Conservation (phyloP, 2,797 vertebrate genomes). For the Sebastes kiyomatsui region DNA sequence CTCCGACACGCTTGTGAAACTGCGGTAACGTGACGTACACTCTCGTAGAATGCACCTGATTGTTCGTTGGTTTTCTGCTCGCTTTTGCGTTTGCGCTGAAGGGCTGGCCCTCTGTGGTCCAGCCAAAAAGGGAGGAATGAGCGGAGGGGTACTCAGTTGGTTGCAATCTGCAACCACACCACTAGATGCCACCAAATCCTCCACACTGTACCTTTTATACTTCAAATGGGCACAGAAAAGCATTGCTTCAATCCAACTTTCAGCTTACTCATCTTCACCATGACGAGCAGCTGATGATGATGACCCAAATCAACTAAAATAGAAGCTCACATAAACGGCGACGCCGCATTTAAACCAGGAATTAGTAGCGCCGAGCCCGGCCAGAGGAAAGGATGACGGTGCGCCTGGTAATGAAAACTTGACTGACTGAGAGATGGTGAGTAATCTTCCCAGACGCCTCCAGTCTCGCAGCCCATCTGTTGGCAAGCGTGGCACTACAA, state of each 20-base stretch:
- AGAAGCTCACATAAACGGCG: background rate
- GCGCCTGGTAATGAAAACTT: slow-evolving; percentile 27
- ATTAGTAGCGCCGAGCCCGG: background rate
- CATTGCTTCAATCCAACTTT: slow-evolving; percentile 6
- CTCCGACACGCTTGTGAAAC: too few relatives aligned
- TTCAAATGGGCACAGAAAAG: background rate
- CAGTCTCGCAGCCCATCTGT: slow-evolving; percentile 81
- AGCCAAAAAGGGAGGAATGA: too few relatives aligned
- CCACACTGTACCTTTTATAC: background rate
- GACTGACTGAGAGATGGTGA: slow-evolving; percentile 56
- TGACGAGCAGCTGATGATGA: slow-evolving; percentile 17
- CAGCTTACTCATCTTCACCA: slow-evolving; percentile 3
- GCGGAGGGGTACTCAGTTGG: too few relatives aligned
- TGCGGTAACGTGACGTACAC: too few relatives aligned
- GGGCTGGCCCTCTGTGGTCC: too few relatives aligned
- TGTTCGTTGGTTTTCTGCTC: too few relatives aligned
- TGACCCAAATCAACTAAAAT: slow-evolving; percentile 26
- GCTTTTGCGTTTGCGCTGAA: too few relatives aligned
- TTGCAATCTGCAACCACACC: too few relatives aligned
- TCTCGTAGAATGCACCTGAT: too few relatives aligned
- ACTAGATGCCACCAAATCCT: too few relatives aligned
- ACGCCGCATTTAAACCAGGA: background rate
- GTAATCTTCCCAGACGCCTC: slow-evolving; percentile 71
- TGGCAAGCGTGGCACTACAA: slow-evolving; percentile 55
- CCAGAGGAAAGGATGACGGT: slow-evolving; percentile 15